Base-by-base conservation (phyloP, 35 echinoderm and acorn worm species). In the Eucidaris tribuloides region DNA sequence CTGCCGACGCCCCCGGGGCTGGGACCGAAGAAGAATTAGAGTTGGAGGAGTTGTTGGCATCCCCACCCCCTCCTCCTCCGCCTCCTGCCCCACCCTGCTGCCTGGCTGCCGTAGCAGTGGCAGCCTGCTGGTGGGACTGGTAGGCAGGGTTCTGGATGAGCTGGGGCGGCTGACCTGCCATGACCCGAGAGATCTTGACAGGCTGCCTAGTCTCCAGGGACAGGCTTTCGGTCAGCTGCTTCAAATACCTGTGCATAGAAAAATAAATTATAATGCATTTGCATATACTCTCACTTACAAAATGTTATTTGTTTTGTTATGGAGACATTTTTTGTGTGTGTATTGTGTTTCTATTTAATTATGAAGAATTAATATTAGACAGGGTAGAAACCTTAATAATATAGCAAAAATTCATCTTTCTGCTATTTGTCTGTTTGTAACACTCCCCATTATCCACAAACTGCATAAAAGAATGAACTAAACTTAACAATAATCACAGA, bases 141-240 rank as follows among this genome's bases (percentile, higher is more conserved):
- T 74, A 74, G 37, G 68, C 68, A 6, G 68, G 68, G 68, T 74
- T 74, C 68, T 74, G 68, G 14, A 74, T 74, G 35, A 74, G 68
- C 68, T 74, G 68, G 18, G 68, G 68, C 6, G 68, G 68, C 37
- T 74, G 68, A 74, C 68, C 68, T 74, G 68, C 68, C 68, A 74
- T 74, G 68, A 74, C 68, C 68, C 68, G 68, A 11, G 68, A 74
- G 36, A 74, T 74, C 68, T 38, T 74, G 37, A 74, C 68, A 5
- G 68, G 68, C 17, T 74, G 68, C 37, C 68, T 74, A 0, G 68
- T 74, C 68, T 74, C 68, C 68, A 74, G 25, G 36, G 68, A 74
- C 68, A 74, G 68, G 68, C 68, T 74, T 74, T 74, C 68, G 3
- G 68, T 74, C 37, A 74, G 20, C 44, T 74, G 68, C 20, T 74